Conservation (phyloP, 2,888 invertebrate genomes). For the Ichneumon xanthorius region DNA sequence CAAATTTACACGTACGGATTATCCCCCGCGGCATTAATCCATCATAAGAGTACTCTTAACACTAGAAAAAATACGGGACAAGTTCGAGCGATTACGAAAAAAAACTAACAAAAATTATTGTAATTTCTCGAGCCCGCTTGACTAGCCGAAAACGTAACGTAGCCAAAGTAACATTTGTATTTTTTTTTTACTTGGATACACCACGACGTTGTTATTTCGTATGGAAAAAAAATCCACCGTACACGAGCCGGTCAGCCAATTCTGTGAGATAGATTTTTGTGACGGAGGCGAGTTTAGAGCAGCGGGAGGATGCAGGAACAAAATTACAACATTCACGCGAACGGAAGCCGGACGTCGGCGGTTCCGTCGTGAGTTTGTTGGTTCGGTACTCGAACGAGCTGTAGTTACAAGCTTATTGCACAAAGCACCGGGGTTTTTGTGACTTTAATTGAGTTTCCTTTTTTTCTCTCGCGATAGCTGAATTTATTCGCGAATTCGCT, state of each 20-base stretch:
- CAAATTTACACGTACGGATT: conserved; percentile 72
- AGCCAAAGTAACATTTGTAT: conserved; percentile 1
- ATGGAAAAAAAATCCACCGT: conserved; percentile 27
- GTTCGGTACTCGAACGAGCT: conserved; percentile 30
- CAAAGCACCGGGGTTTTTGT: conserved; percentile 41
- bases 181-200: conserved; percentile 22
- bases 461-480: conserved; percentile 1
- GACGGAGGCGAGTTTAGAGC: neutral
- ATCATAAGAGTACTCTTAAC: conserved; percentile 71
- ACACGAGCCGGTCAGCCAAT: conserved; percentile 26
- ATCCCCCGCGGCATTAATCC: conserved; percentile 38
- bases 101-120: conserved; percentile 9
- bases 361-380: conserved; percentile 35
- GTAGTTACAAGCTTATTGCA: conserved; percentile 41
- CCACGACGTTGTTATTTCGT: conserved; percentile 15
- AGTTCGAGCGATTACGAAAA: conserved; percentile 36
- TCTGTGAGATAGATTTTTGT: conserved; percentile 6
- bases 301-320: conserved; percentile 15
- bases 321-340: conserved; percentile 28
- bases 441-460: conserved; percentile 17
- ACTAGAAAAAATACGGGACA: conserved; percentile 72
- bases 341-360: conserved; percentile 37
- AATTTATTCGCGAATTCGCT: conserved; percentile 14
- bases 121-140: conserved; percentile 76
- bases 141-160: conserved; percentile 77